A percentile compares a stretch with the other conserved stretches of the same genome.
Conservation (phyloP, 2,888 invertebrate species). For the Portevinia maculata region DNA sequence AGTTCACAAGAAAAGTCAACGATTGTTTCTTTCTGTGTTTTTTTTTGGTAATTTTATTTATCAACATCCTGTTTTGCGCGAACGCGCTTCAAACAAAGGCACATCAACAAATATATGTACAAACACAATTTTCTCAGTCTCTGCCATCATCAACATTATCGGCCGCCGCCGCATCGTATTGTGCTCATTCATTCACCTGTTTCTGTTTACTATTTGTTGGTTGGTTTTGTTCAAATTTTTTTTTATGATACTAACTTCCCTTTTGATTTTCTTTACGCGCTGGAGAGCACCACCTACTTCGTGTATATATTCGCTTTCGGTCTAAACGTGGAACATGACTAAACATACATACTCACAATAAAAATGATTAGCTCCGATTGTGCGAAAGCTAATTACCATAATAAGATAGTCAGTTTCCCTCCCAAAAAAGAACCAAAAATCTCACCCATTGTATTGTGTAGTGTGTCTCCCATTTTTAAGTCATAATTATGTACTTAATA, state of each 20-base stretch:
- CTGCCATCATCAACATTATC: conserved; percentile 42
- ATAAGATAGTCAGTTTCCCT: conserved; percentile 40
- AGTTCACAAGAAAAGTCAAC: conserved; percentile 65
- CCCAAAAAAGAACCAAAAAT: conserved; percentile 36
- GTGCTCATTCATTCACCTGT: conserved; percentile 71
- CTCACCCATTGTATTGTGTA: conserved; percentile 66
- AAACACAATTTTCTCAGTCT: conserved; percentile 42
- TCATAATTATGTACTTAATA: conserved; percentile 69
- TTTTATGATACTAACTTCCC: conserved; percentile 65
- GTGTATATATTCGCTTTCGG: conserved; percentile 1
- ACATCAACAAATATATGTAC: conserved; percentile 50
- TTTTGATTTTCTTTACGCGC: conserved; percentile 70
- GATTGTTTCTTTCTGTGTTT: conserved; percentile 41
- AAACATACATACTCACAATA: conserved; percentile 29
- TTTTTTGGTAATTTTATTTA: conserved; percentile 47
- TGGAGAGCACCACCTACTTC: conserved; percentile 64
- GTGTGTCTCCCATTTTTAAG: conserved; percentile 19
- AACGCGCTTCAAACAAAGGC: conserved; percentile 70
- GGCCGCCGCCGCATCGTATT: conserved; percentile 35
- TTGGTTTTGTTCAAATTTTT: conserved; percentile 30
- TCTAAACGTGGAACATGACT: conserved; percentile 39
- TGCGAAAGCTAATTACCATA: conserved; percentile 74
- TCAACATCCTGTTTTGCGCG: conserved; percentile 73
- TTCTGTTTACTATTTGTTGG: conserved; percentile 63
- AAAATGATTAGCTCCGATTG: conserved; percentile 72